phyloP scores from a whole-genome alignment of 2,888 invertebrate genomes.

The Polia nebulosa region DNA sequence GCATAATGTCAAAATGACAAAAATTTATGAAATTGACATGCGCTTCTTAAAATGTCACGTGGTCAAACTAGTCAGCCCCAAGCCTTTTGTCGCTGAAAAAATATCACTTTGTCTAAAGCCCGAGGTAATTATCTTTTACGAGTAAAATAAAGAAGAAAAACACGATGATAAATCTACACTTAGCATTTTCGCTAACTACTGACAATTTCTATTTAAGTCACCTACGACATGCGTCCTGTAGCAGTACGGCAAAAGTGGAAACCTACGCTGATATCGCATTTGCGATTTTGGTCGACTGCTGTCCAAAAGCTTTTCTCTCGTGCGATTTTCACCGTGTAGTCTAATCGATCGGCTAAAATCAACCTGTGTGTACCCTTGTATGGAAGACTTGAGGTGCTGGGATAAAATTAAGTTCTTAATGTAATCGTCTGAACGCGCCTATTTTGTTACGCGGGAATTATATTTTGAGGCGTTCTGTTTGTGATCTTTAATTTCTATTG shows the following conservation, averaged over 20 bases:
- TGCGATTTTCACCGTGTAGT: not conserved
- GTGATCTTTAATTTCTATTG: slow-evolving; percentile 52
- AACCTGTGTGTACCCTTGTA: slow-evolving; percentile 42
- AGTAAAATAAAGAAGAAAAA: no score
- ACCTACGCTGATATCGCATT: not conserved
- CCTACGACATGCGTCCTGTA: no score
- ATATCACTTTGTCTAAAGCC: no score
- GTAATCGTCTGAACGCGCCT: slow-evolving; percentile 58
- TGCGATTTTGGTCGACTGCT: not conserved
- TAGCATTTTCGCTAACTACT: no score
- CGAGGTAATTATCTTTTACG: no score
- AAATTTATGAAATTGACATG: not conserved
- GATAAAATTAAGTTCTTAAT: slow-evolving; percentile 76
- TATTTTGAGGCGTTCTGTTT: slow-evolving; percentile 43
- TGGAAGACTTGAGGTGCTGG: slow-evolving; percentile 74
- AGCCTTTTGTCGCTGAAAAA: no score
- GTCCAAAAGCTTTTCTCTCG: not conserved
- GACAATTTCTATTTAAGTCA: no score
- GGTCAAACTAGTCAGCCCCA: not conserved
- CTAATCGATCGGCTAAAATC: not conserved
- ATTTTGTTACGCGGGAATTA: slow-evolving; percentile 51
- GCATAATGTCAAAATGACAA: no score
- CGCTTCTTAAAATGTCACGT: not conserved
- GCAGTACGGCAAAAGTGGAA: not conserved
- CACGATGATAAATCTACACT: no score